phyloP scores from a whole-genome alignment of 2,113 vertebrate genomes.

The Oxyruncus cristatus region DNA sequence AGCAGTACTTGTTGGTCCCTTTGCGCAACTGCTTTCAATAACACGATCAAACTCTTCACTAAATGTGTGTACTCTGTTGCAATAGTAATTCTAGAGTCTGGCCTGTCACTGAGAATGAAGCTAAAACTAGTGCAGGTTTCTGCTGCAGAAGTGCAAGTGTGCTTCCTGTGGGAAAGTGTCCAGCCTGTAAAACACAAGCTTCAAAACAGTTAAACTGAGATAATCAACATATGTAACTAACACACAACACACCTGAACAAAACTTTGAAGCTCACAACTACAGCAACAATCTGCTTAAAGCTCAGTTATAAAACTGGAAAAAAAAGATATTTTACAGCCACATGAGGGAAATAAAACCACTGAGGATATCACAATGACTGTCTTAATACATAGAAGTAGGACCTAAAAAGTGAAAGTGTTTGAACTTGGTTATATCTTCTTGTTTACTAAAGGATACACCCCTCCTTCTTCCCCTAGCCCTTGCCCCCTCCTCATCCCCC shows the following conservation, averaged over 20 bases:
- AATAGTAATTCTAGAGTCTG: neutral
- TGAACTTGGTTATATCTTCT: neutral
- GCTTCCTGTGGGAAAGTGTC: neutral
- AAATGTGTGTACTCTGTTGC: neutral
- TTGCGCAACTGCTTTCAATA: neutral
- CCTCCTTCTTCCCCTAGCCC: neutral
- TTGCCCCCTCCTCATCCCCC: neutral
- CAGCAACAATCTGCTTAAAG: slow-evolving; percentile 38
- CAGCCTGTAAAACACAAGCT: neutral
- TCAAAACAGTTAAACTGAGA: neutral
- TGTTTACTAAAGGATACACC: neutral
- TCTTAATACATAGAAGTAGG: neutral
- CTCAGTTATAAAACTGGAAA: neutral
- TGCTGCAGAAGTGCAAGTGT: slow-evolving; percentile 7
- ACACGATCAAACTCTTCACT: neutral
- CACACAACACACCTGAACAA: neutral
- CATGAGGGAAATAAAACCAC: neutral
- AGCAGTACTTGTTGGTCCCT: neutral
- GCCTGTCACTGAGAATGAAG: neutral
- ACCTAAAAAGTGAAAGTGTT: neutral
- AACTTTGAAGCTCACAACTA: slow-evolving; percentile 31
- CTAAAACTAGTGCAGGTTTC: neutral
- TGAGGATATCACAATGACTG: neutral
- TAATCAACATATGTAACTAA: neutral
- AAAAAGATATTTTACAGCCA: neutral